Evolutionary conservation across 1,140 invertebrate genomes (phyloP), one percentile per base, ranked within the genome.

Genomic region (Drosophila elegans): DNA sequence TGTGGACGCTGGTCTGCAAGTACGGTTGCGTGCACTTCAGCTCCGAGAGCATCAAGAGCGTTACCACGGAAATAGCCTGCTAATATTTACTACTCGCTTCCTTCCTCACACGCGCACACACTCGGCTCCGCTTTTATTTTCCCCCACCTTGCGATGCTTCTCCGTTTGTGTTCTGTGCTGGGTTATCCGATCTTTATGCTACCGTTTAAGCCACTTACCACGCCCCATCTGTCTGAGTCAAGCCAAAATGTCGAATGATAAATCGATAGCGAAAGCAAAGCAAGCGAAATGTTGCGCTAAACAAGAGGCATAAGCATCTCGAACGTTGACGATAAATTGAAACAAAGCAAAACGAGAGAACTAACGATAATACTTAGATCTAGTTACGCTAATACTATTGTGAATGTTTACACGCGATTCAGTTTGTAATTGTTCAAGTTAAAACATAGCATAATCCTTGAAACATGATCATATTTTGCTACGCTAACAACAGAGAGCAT

Each of bases 1-100:
- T 99, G 39, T 99, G 99, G 99, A 96, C 97, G 10, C 94, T 99
- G 49, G 96, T 98, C 27, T 96, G 95, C 79, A 94, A 95, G 78
- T 95, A 95, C 77, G 97, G 96, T 1, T 94, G 96, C 42, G 93
- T 98, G 16, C 96, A 97, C 93, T 98, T 97, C 95, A 96, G 92
- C 77, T 94, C 94, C 1, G 94, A 94, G 68, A 94, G 93, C 74
- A 94, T 94, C 41, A 94, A 94, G 91, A 85, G 80, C 59, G 83
- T 92, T 13, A 81, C 88, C 49, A 92, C 88, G 42, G 92, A 92
- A 48, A 82, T 92, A 49, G 79, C 77, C 71, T 92, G 91, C 86
- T 92, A 91, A 92, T 91, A 91, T 80, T 59, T 71, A 61, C 45
- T 46, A 38, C 41, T 54, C 27, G 38, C 41, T 60, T 38, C 54